Evolutionary conservation across 2,797 vertebrate genomes (phyloP).

Genomic region (Cephalopachus bancanus): DNA sequence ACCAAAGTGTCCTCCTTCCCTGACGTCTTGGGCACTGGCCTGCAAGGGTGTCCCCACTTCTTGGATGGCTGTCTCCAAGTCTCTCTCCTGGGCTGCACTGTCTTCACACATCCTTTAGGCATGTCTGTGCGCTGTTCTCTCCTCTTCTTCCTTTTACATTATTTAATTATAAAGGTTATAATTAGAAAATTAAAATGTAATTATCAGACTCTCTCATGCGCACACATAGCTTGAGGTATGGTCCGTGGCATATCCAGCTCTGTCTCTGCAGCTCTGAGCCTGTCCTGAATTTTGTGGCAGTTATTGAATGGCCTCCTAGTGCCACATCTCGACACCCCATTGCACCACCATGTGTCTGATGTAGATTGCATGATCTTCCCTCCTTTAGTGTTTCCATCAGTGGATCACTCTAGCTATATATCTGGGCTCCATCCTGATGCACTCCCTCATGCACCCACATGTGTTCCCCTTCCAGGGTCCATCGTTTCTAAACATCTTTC

Average conservation of each 20-base stretch:
- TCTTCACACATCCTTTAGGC: not conserved
- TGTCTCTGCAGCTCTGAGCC: not conserved
- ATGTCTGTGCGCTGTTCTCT: not conserved
- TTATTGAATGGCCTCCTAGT: not conserved
- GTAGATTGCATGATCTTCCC: not conserved
- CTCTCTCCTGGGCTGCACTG: not conserved
- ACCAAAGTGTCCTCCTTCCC: not conserved
- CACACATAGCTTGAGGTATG: not conserved
- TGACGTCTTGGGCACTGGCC: not conserved
- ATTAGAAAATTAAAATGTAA: constrained; percentile 33
- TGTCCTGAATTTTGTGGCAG: not conserved
- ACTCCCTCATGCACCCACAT: not conserved
- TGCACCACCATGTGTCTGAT: not conserved
- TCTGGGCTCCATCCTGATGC: not conserved
- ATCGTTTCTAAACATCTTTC: not conserved
- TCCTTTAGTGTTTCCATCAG: not conserved
- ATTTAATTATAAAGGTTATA: constrained; percentile 43
- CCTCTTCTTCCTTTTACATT: not conserved
- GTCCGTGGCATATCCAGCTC: not conserved
- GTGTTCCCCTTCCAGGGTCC: not conserved
- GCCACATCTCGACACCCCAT: not conserved
- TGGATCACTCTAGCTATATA: constrained; percentile 18
- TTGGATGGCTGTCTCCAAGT: not conserved
- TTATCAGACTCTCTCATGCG: not conserved
- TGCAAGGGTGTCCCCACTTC: not conserved